These are phyloP conservation scores for Laticauda laticaudata DNA, from an alignment of 2,113 vertebrate species.

Conservation along the genomic window DNA sequence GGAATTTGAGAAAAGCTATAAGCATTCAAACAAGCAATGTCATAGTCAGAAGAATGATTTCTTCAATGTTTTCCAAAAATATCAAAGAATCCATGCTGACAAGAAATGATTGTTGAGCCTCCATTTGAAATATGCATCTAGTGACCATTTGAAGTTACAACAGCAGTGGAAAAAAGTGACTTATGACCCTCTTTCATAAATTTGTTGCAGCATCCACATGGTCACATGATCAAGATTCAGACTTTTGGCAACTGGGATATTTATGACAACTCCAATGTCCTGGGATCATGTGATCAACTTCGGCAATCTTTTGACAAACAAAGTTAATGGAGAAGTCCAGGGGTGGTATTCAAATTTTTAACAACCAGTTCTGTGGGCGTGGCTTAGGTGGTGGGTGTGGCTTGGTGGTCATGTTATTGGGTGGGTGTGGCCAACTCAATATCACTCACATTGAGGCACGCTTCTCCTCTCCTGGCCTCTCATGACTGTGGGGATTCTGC, in stretches of 20 bases:
- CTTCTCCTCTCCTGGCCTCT: too few species aligned
- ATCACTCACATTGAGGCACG: too few species aligned
- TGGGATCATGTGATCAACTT: too few species aligned
- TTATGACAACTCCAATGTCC: too few species aligned
- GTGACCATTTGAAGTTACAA: background rate
- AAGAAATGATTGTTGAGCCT: background rate
- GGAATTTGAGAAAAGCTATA: background rate
- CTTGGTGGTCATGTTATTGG: too few species aligned
- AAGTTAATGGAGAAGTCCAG: background rate
- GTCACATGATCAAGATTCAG: too few species aligned
- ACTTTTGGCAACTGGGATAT: too few species aligned
- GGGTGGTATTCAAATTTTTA: too few species aligned
- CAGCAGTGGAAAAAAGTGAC: background rate
- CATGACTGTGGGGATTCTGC: too few species aligned
- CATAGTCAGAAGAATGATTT: background rate
- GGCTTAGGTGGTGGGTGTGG: too few species aligned
- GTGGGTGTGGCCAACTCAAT: too few species aligned
- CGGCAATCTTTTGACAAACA: background rate
- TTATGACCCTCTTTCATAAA: background rate
- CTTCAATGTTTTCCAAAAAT: background rate
- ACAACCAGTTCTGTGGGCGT: too few species aligned
- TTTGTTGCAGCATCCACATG: background rate
- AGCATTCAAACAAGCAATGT: background rate
- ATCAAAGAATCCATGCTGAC: background rate
- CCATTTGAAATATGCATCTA: background rate